Evolutionary conservation across 2,113 vertebrate genomes (phyloP).

Genomic region (Brachyhypopomus gauderio): DNA sequence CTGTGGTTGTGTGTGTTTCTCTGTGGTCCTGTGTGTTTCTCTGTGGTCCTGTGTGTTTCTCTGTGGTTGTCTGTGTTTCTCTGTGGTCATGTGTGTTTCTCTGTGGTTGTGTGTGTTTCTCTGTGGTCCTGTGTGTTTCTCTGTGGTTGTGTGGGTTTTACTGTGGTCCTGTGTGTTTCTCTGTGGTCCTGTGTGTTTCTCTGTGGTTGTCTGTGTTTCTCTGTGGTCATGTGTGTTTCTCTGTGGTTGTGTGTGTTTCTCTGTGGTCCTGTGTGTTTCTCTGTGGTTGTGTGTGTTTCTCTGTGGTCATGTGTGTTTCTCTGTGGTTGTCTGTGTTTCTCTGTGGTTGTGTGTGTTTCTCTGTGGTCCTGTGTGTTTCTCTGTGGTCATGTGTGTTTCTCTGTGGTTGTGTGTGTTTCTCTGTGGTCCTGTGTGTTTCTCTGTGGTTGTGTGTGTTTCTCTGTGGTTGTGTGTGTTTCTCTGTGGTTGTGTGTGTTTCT

Average conservation of each 20-base stretch:
- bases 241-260: too few relatives aligned
- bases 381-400: too few relatives aligned
- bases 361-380: background rate
- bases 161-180: slow-evolving; percentile 2
- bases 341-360: too few relatives aligned
- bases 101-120: too few relatives aligned
- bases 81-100: too few relatives aligned
- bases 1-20: too few relatives aligned
- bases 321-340: background rate
- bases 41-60: slow-evolving; percentile 2
- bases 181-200: background rate
- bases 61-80: background rate
- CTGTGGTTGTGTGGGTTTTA: slow-evolving; percentile 10
- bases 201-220: too few relatives aligned
- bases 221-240: too few relatives aligned
- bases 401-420: slow-evolving; percentile 12
- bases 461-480: too few relatives aligned
- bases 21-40: slow-evolving; percentile 10
- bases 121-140: background rate
- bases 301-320: slow-evolving; percentile 1
- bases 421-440: slow-evolving; percentile 2
- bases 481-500: too few relatives aligned
- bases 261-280: background rate
- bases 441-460: background rate
- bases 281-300: slow-evolving; percentile 12